These are phyloP conservation scores for Linnaemya tessellans DNA, from an alignment of 2,888 invertebrate genomes.

Conservation along the genomic window DNA sequence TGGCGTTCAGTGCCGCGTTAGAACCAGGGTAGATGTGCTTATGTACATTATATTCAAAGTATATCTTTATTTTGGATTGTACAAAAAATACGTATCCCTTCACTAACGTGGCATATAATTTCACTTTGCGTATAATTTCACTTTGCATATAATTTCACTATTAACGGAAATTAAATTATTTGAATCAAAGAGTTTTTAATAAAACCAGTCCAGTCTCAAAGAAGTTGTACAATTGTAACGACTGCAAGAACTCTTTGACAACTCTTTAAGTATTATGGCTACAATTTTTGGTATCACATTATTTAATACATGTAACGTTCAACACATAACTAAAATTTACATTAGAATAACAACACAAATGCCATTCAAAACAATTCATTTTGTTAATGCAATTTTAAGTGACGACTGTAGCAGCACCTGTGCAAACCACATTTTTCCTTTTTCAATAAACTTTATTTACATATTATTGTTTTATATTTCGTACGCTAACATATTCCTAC, in stretches of 20 bases:
- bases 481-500: slow-evolving; percentile 12
- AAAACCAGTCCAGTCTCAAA: too few relatives aligned
- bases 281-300: not conserved
- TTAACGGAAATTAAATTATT: not conserved
- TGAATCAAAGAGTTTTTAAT: not conserved
- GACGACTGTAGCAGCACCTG: slow-evolving; percentile 42
- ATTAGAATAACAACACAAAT: slow-evolving; percentile 14
- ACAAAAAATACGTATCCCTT: too few relatives aligned
- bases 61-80: too few relatives aligned
- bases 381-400: slow-evolving; percentile 24
- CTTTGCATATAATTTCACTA: not conserved
- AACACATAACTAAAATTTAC: slow-evolving; percentile 14
- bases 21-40: too few relatives aligned
- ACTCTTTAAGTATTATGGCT: not conserved
- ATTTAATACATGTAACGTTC: not conserved
- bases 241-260: too few relatives aligned
- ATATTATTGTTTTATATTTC: slow-evolving; percentile 23
- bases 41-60: too few relatives aligned
- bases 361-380: slow-evolving; percentile 14
- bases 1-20: too few relatives aligned
- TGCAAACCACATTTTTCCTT: slow-evolving; percentile 23
- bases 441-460: slow-evolving; percentile 4
- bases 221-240: too few relatives aligned
- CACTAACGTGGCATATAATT: too few relatives aligned
- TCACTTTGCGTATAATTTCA: too few relatives aligned